phyloP scores from a whole-genome alignment of 2,113 vertebrate species.

The Periophthalmodon schlosseri region DNA sequence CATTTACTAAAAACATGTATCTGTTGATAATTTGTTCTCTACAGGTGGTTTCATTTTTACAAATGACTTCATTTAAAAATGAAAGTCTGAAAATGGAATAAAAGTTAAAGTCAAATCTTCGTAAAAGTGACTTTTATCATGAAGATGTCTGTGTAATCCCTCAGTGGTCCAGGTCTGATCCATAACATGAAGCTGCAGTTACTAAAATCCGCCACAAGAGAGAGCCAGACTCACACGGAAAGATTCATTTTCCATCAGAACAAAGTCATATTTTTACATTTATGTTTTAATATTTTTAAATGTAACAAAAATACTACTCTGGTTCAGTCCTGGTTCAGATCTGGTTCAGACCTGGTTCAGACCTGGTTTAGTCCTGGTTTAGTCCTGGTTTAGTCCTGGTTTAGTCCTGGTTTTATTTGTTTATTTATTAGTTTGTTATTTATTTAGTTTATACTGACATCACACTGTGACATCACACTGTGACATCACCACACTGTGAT shows the following conservation, averaged over 20 bases:
- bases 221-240: background rate
- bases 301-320: no score
- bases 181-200: constrained; percentile 1
- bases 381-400: background rate
- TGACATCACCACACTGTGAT: no score
- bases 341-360: background rate
- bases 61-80: background rate
- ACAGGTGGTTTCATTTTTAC: background rate
- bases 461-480: no score
- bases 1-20: no score
- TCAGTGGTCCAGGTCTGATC: no score
- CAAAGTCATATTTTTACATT: no score
- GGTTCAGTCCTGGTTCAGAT: no score
- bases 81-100: background rate
- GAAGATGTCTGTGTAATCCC: no score
- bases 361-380: background rate
- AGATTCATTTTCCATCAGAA: no score
- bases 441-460: no score
- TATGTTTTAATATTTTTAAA: background rate
- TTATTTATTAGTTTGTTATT: no score
- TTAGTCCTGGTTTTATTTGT: background rate
- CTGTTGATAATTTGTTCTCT: no score
- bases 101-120: background rate
- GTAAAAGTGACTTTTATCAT: background rate
- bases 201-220: background rate